These are phyloP conservation scores for Muscicapa adusta DNA, from an alignment of 2,113 vertebrate species.

Conservation along the genomic window DNA sequence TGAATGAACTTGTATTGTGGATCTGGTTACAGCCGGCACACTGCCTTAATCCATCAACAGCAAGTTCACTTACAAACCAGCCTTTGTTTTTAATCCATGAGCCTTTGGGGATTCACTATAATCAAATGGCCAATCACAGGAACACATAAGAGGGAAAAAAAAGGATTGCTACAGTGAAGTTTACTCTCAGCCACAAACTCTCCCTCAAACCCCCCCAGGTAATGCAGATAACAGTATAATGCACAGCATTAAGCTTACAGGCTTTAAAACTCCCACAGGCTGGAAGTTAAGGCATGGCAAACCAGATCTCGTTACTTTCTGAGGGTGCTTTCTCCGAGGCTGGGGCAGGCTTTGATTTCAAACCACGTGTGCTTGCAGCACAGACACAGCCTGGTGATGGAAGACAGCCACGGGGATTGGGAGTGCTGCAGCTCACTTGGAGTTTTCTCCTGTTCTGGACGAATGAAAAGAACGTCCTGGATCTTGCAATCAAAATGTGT, in stretches of 20 bases:
- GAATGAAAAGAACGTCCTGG: constrained; percentile 2
- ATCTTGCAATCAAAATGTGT: constrained; percentile 46
- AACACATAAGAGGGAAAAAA: constrained; percentile 7
- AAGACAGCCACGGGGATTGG: neutral
- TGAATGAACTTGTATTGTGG: constrained; percentile 70
- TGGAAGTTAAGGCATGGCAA: neutral
- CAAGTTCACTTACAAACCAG: constrained; percentile 79
- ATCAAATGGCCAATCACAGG: constrained; percentile 57
- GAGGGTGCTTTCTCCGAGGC: neutral
- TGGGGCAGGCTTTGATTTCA: neutral
- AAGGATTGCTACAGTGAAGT: constrained; percentile 34
- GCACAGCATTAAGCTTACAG: neutral
- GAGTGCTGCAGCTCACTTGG: neutral
- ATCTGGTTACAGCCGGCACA: constrained; percentile 71
- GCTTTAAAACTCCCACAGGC: neutral
- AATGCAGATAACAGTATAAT: constrained; percentile 7
- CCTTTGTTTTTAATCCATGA: constrained; percentile 82
- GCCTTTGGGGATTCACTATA: constrained; percentile 71
- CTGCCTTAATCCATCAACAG: constrained; percentile 78
- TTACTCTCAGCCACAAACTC: constrained; percentile 28
- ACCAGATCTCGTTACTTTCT: neutral
- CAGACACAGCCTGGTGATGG: neutral
- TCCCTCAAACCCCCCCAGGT: neutral
- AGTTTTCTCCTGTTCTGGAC: constrained; percentile 2
- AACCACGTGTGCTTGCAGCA: neutral